Conservation (phyloP, 2,888 invertebrate species). For the Drosophila siamana region DNA sequence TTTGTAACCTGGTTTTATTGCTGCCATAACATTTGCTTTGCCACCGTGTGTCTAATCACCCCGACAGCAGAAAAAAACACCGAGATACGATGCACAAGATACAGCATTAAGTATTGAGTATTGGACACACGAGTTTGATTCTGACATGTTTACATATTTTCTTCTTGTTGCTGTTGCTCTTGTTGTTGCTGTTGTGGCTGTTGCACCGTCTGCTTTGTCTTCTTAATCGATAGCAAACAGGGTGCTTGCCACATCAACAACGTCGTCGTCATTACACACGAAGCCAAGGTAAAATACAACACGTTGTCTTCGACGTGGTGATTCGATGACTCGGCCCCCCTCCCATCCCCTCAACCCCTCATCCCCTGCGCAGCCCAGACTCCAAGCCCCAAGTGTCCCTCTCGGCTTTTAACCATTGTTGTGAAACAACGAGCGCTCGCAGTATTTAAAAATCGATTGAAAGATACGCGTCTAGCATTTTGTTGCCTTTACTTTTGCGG, state of each 20-base stretch:
- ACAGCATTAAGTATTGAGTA: conserved; percentile 76
- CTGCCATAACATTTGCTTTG: conserved; percentile 76
- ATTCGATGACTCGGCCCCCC: conserved; percentile 5
- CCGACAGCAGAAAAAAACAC: conserved; percentile 35
- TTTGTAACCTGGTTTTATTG: conserved; percentile 80
- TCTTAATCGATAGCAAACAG: conserved; percentile 73
- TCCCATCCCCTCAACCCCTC: too few relatives aligned
- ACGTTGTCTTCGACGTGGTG: neutral
- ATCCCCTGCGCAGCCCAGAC: conserved; percentile 27
- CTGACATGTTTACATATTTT: conserved; percentile 73
- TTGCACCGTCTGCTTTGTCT: conserved; percentile 41
- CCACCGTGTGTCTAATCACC: conserved; percentile 71
- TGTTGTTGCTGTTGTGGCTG: conserved; percentile 9
- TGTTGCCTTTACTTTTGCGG: conserved; percentile 27
- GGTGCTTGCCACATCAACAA: conserved; percentile 50
- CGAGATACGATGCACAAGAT: conserved; percentile 69
- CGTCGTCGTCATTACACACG: conserved; percentile 40
- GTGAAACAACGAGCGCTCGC: conserved; percentile 10
- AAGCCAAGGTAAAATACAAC: conserved; percentile 23
- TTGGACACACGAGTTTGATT: conserved; percentile 68
- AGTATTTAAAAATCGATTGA: conserved; percentile 56
- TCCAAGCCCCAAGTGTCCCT: conserved; percentile 18
- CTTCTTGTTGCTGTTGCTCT: conserved; percentile 1
- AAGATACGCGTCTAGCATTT: conserved; percentile 52
- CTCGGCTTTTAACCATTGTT: conserved; percentile 48